A percentile compares a stretch with the other conserved stretches of the same genome.
These are phyloP conservation scores for Torymus aiolomorphi DNA, from an alignment of 2,888 invertebrate species.

Conservation along the genomic window DNA sequence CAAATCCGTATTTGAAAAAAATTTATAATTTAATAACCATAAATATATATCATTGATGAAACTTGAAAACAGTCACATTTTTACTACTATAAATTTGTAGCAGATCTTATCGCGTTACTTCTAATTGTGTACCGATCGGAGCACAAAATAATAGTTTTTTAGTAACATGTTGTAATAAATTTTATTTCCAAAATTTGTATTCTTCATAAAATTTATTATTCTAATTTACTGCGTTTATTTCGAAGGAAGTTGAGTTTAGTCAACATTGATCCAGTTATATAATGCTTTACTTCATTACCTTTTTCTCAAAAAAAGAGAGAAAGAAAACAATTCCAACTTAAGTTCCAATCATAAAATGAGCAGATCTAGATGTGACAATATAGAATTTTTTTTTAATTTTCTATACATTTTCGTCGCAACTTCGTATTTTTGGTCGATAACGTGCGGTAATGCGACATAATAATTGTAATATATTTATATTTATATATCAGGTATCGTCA, in stretches of 20 bases:
- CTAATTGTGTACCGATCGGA: neutral
- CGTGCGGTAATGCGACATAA: slow-evolving; percentile 16
- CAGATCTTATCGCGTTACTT: slow-evolving; percentile 10
- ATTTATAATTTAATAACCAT: slow-evolving; percentile 47
- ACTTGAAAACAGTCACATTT: slow-evolving; percentile 44
- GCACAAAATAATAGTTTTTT: neutral
- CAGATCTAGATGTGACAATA: slow-evolving; percentile 27
- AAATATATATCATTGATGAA: slow-evolving; percentile 46
- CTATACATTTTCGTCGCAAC: slow-evolving; percentile 43
- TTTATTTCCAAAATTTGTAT: neutral
- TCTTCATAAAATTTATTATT: slow-evolving; percentile 3
- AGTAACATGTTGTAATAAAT: neutral
- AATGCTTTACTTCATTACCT: neutral
- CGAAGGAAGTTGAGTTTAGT: neutral
- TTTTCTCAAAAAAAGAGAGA: slow-evolving; percentile 30
- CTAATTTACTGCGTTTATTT: slow-evolving; percentile 7
- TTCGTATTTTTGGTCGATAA: slow-evolving; percentile 5
- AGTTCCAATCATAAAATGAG: slow-evolving; percentile 27
- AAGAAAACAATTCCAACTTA: neutral
- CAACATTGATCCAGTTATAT: neutral
- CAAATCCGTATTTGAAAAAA: slow-evolving; percentile 1
- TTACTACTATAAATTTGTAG: slow-evolving; percentile 12
- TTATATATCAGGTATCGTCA: slow-evolving; percentile 31
- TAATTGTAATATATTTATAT: slow-evolving; percentile 4
- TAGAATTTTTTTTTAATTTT: slow-evolving; percentile 13